Conservation (phyloP, 2,888 invertebrate species). For the Watsonalla binaria region DNA sequence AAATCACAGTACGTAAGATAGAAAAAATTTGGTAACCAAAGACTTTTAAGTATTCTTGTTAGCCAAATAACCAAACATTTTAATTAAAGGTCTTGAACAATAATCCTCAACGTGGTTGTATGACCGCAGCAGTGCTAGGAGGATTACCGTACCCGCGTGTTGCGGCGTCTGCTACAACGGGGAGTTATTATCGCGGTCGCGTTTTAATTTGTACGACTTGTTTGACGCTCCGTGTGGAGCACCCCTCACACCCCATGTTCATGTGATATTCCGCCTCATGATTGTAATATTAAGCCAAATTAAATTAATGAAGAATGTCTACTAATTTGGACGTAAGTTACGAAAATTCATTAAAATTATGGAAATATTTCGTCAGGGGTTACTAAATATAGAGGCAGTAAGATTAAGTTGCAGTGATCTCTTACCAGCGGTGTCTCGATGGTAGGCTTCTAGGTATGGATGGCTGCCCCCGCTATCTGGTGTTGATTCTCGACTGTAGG, state of each 20-base stretch:
- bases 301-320: conserved; percentile 6
- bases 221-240: conserved; percentile 37
- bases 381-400: background rate
- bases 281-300: conserved; percentile 27
- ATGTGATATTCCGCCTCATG: conserved; percentile 22
- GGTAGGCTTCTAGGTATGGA: conserved; percentile 89
- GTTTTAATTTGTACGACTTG: conserved; percentile 71
- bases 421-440: conserved; percentile 89
- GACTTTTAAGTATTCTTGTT: background rate
- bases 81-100: conserved; percentile 35
- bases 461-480: conserved; percentile 94
- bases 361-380: conserved; percentile 1
- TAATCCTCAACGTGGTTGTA: conserved; percentile 25
- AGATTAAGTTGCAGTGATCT: conserved; percentile 7
- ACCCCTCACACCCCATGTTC: conserved; percentile 22
- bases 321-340: conserved; percentile 2
- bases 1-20: too few relatives aligned
- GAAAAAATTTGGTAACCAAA: background rate
- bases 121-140: conserved; percentile 28
- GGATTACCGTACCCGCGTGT: conserved; percentile 36
- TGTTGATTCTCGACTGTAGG: conserved; percentile 92
- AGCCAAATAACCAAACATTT: conserved; percentile 20
- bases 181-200: conserved; percentile 60
- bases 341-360: conserved; percentile 18
- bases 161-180: conserved; percentile 36